phyloP scores from a whole-genome alignment of 2,888 invertebrate genomes.

The Lycaena phlaeas region DNA sequence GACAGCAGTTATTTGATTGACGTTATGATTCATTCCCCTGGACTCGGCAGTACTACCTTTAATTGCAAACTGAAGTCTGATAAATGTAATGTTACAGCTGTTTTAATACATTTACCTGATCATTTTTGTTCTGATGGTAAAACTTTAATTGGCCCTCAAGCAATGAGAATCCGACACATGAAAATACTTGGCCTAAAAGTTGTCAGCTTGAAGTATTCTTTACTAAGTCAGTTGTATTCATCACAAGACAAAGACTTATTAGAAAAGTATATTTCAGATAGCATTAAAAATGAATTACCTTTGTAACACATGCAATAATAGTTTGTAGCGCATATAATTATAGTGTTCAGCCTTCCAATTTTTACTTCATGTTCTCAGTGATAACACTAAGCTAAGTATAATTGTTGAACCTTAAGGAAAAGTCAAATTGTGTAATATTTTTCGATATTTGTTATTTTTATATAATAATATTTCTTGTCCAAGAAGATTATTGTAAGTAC shows the following conservation, averaged over 20 bases:
- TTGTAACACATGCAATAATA: too few relatives aligned
- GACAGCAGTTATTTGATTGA: slow-evolving; percentile 75
- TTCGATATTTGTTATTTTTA: too few relatives aligned
- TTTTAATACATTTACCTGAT: slow-evolving; percentile 77
- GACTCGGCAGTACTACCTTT: slow-evolving; percentile 43
- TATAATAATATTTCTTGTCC: too few relatives aligned
- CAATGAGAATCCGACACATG: slow-evolving; percentile 76
- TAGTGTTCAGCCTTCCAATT: too few relatives aligned
- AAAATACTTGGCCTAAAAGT: slow-evolving; percentile 76
- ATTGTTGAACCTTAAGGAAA: too few relatives aligned
- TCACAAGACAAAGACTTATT: slow-evolving; percentile 58
- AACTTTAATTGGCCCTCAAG: slow-evolving; percentile 74
- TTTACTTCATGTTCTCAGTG: too few relatives aligned
- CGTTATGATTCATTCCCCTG: slow-evolving; percentile 68
- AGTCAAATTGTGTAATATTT: not conserved
- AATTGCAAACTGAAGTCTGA: slow-evolving; percentile 56
- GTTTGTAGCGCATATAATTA: too few relatives aligned
- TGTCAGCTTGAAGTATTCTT: slow-evolving; percentile 69
- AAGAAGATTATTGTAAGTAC: too few relatives aligned
- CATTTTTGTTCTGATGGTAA: slow-evolving; percentile 74
- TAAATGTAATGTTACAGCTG: slow-evolving; percentile 62
- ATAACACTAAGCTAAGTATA: not conserved
- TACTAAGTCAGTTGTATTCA: slow-evolving; percentile 58
- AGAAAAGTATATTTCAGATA: slow-evolving; percentile 62
- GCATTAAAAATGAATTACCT: slow-evolving; percentile 47